These are phyloP conservation scores for Folsomia candida DNA, from an alignment of 2,888 invertebrate genomes.

Conservation along the genomic window DNA sequence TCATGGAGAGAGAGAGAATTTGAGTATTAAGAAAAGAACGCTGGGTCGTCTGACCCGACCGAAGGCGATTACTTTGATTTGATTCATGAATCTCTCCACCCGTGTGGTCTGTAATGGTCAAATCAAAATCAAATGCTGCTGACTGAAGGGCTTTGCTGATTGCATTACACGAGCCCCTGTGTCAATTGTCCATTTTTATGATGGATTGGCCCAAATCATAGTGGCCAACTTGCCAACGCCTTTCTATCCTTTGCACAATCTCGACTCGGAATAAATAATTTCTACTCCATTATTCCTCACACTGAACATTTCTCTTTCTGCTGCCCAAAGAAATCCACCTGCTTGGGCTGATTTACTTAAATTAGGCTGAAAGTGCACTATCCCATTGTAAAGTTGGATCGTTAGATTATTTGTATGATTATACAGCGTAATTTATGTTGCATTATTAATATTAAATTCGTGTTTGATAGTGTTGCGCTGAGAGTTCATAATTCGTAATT, in stretches of 20 bases:
- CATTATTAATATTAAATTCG: background rate
- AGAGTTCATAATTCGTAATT: background rate
- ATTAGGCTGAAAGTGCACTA: background rate
- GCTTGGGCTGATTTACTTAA: background rate
- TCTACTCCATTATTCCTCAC: conserved; percentile 8
- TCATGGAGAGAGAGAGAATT: too few species aligned
- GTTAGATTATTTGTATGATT: background rate
- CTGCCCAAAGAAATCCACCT: background rate
- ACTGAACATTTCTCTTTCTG: background rate
- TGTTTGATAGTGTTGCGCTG: background rate
- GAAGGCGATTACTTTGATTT: background rate
- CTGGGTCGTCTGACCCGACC: background rate
- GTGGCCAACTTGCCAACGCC: conserved; percentile 22
- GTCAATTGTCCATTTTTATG: conserved; percentile 11
- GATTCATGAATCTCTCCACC: conserved; percentile 7
- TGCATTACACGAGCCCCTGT: conserved; percentile 11
- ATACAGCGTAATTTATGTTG: background rate
- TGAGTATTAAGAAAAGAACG: background rate
- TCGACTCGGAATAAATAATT: background rate
- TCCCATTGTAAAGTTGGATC: too few species aligned
- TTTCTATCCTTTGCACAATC: conserved; percentile 19
- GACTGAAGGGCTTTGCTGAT: conserved; percentile 8
- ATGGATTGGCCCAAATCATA: conserved; percentile 14
- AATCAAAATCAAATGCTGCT: conserved; percentile 1
- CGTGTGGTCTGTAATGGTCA: conserved; percentile 12